phyloP scores from a whole-genome alignment of 2,113 vertebrate genomes.

The Ciconia boyciana region DNA sequence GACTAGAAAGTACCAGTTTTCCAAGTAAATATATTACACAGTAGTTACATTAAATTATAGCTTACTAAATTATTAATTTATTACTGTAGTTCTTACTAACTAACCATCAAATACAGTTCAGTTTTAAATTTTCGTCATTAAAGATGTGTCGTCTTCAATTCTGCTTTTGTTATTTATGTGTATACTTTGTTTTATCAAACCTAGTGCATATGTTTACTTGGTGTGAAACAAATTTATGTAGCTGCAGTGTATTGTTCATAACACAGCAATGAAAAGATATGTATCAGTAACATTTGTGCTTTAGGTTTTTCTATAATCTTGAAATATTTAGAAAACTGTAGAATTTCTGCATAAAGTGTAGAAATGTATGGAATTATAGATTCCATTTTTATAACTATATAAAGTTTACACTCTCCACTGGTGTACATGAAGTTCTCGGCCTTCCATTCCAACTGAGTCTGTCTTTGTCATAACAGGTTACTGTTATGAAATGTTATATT shows the following conservation, averaged over 20 bases:
- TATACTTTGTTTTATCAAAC: background rate
- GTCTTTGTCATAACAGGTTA: background rate
- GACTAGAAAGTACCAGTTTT: background rate
- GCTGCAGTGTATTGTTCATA: background rate
- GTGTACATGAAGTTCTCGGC: background rate
- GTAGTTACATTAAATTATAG: background rate
- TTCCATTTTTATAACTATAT: background rate
- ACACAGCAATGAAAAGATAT: background rate
- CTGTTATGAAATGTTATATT: background rate
- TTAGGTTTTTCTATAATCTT: background rate
- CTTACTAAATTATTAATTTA: background rate
- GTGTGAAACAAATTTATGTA: background rate
- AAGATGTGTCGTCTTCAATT: background rate
- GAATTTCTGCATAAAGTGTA: background rate
- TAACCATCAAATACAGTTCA: background rate
- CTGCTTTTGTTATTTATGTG: background rate
- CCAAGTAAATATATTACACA: background rate
- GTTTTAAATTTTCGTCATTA: background rate
- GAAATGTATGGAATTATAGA: background rate
- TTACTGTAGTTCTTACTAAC: background rate
- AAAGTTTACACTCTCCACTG: background rate
- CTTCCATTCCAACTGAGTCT: background rate
- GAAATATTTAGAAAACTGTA: background rate
- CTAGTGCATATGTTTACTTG: background rate
- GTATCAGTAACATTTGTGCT: background rate